Percentiles rank a stretch among this genome's conserved stretches.
These are phyloP conservation scores for Cheilosia scutellata DNA, from an alignment of 2,888 invertebrate genomes.

Conservation along the genomic window DNA sequence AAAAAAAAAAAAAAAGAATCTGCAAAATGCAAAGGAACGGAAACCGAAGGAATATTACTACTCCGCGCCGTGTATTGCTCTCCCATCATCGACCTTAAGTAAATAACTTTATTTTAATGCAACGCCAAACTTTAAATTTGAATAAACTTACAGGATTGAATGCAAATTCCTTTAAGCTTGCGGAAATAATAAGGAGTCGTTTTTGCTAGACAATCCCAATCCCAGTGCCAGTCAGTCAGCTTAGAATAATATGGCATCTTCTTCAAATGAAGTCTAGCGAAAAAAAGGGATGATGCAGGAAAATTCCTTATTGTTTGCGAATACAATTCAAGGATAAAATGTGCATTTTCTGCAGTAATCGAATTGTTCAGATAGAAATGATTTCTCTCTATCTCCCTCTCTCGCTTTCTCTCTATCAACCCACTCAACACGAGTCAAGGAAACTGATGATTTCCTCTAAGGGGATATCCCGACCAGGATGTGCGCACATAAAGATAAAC, in stretches of 20 bases:
- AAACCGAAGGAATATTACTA: constrained; percentile 10
- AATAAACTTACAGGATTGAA: constrained; percentile 68
- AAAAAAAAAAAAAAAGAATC: constrained; percentile 12
- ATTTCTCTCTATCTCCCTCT: constrained; percentile 36
- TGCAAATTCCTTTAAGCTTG: constrained; percentile 75
- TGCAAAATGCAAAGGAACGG: constrained; percentile 30
- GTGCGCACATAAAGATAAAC: constrained; percentile 66
- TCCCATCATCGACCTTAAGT: constrained; percentile 55
- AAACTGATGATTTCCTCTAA: constrained; percentile 70
- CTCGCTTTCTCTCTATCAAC: constrained; percentile 25
- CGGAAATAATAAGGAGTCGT: constrained; percentile 74
- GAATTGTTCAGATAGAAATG: constrained; percentile 75
- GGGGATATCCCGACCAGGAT: constrained; percentile 36
- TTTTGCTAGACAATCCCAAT: constrained; percentile 46
- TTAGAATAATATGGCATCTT: constrained; percentile 70
- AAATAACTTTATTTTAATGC: constrained; percentile 71
- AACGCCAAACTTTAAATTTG: constrained; percentile 72
- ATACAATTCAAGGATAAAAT: constrained; percentile 76
- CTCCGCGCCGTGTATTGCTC: background rate
- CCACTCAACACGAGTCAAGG: constrained; percentile 51
- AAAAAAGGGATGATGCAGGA: constrained; percentile 69
- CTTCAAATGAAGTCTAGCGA: constrained; percentile 72
- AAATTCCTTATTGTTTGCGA: constrained; percentile 74
- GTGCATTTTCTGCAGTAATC: constrained; percentile 76
- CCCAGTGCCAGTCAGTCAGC: constrained; percentile 24